These are phyloP conservation scores for Drosophila macrospina DNA, from an alignment of 2,888 invertebrate genomes.

Conservation along the genomic window DNA sequence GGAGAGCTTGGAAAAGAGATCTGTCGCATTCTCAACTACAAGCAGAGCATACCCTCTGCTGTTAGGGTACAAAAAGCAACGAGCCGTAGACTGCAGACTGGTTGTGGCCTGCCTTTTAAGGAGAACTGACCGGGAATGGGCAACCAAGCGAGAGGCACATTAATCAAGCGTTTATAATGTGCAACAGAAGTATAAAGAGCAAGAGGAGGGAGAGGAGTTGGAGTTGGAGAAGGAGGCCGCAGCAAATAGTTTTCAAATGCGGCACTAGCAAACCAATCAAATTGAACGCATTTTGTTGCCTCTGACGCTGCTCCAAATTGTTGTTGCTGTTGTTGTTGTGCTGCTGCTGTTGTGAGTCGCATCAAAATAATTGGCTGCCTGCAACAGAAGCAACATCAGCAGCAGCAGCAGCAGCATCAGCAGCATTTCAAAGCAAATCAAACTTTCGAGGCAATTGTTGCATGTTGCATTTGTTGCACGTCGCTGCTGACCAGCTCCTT, in stretches of 20 bases:
- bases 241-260: constrained; percentile 78
- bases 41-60: not conserved
- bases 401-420: too few species aligned
- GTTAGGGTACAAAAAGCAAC: constrained; percentile 6
- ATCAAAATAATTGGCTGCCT: constrained; percentile 77
- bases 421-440: constrained; percentile 48
- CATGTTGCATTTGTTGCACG: constrained; percentile 34
- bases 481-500: constrained; percentile 43
- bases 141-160: constrained; percentile 38
- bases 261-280: constrained; percentile 69
- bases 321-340: constrained; percentile 44
- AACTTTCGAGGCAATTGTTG: constrained; percentile 56
- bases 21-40: not conserved
- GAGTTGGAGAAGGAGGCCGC: constrained; percentile 1
- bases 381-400: constrained; percentile 37
- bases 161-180: constrained; percentile 68
- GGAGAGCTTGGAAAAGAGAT: too few species aligned
- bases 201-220: not conserved
- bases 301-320: constrained; percentile 70
- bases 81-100: not conserved
- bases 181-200: constrained; percentile 37
- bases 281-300: constrained; percentile 65
- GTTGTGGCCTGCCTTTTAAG: constrained; percentile 49
- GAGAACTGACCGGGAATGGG: constrained; percentile 14
- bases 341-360: constrained; percentile 45